Conservation (phyloP, 1,140 invertebrate species). For the Drosophila pseudoananassae region DNA sequence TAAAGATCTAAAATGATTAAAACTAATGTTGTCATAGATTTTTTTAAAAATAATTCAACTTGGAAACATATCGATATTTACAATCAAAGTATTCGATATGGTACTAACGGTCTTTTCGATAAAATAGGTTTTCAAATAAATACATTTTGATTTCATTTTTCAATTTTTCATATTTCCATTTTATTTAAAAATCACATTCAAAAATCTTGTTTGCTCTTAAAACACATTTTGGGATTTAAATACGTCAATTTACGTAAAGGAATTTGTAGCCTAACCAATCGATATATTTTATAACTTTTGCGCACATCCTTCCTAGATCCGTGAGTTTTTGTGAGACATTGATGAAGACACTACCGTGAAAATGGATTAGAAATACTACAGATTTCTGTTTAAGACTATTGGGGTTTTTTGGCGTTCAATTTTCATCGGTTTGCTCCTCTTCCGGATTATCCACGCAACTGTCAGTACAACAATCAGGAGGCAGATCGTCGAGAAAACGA, state of each 20-base stretch:
- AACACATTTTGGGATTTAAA: neutral
- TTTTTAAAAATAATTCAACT: no score
- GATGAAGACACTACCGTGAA: neutral
- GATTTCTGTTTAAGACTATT: no score
- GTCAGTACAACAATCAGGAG: conserved; percentile 31
- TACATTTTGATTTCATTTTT: neutral
- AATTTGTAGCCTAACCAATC: neutral
- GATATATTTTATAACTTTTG: no score
- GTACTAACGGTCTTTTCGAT: neutral
- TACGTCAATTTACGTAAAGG: neutral
- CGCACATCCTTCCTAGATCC: neutral
- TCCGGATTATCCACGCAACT: conserved; percentile 33
- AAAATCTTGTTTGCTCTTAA: neutral
- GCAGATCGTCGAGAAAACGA: conserved; percentile 62
- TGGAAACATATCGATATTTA: no score
- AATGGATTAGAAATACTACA: neutral
- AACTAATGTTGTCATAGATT: no score
- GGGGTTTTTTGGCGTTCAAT: conserved; percentile 5
- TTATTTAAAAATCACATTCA: neutral
- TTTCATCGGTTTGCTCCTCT: conserved; percentile 46
- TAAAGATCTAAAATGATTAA: no score
- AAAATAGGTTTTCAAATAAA: neutral
- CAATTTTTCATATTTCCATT: neutral
- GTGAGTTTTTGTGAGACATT: neutral
- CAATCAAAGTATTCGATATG: neutral